phyloP scores from a whole-genome alignment of 2,888 invertebrate species.

The Dasysyrphus albostriatus region DNA sequence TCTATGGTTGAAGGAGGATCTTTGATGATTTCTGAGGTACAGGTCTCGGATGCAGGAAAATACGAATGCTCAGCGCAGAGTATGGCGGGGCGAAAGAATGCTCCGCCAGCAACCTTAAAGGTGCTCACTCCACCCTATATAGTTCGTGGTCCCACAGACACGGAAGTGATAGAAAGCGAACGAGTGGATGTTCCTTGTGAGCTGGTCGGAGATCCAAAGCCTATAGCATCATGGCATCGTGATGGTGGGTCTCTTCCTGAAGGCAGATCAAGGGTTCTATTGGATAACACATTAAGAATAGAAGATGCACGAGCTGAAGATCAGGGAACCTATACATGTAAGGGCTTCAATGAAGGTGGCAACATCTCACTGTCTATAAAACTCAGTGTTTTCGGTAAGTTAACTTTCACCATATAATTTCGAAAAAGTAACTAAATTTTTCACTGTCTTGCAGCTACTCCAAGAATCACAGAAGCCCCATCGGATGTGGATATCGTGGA shows the following conservation, averaged over 20 bases:
- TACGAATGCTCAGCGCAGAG: slow-evolving; percentile 79
- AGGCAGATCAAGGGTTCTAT: slow-evolving; percentile 77
- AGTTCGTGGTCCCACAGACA: slow-evolving; percentile 78
- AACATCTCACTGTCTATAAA: slow-evolving; percentile 78
- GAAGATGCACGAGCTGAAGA: slow-evolving; percentile 78
- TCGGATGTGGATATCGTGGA: slow-evolving; percentile 77
- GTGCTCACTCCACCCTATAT: slow-evolving; percentile 78
- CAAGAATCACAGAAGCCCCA: slow-evolving; percentile 78
- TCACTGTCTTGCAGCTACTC: slow-evolving; percentile 73
- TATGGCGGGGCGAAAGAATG: slow-evolving; percentile 78
- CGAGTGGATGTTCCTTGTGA: slow-evolving; percentile 79
- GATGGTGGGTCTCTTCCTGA: slow-evolving; percentile 77
- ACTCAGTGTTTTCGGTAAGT: slow-evolving; percentile 78
- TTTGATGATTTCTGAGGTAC: slow-evolving; percentile 78
- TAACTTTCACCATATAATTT: background rate
- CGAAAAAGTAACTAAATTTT: background rate
- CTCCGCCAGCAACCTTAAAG: slow-evolving; percentile 77
- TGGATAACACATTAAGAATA: slow-evolving; percentile 78
- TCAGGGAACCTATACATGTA: slow-evolving; percentile 78
- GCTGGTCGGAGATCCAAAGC: slow-evolving; percentile 77
- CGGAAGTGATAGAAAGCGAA: slow-evolving; percentile 79
- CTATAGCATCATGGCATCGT: slow-evolving; percentile 77
- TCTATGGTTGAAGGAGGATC: slow-evolving; percentile 78
- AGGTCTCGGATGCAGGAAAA: slow-evolving; percentile 77
- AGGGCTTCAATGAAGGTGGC: slow-evolving; percentile 78